Base-by-base conservation (phyloP, 2,888 invertebrate species). In the Drosophila histrio region DNA sequence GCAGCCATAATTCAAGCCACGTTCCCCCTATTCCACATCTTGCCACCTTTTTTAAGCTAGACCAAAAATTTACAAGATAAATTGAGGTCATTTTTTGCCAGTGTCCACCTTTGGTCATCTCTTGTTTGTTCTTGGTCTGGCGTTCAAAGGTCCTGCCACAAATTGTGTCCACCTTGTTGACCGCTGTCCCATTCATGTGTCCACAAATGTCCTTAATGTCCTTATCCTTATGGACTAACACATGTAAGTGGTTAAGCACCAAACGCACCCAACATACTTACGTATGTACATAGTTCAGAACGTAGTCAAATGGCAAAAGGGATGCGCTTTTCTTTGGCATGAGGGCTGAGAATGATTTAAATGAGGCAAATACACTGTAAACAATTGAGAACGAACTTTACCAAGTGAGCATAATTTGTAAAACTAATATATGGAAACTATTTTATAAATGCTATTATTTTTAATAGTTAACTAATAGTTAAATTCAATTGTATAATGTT, bases 21-120 rank as follows among this genome's bases (percentile, higher is more conserved):
- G 74, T 11, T 30, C 28, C 22, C 9, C 22, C 21, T 28, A 19
- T 6, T n/a, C 21, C 24, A 36, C 34, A 38, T 17, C 24, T 43
- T 24, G 13, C 17, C 49, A 52, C 5, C 34, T 32, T 28, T 44
- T 28, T 53, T 47, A 8, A 47, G 34, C 46, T 28, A 50, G 60
- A 46, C 46, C 61, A 47, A 71, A 73, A 79, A 68, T 77, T 65
- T 78, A 76, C 67, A 90, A 90, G 90, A 91, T 91, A 91, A 91
- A 91, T 91, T 91, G 90, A 88, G 90, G 91, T 90, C 89, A 90
- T 89, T 90, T 90, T 86, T 89, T 89, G 79, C 64, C 58, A 22
- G 69, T 71, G 68, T 66, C 65, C 83, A 82, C 77, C 73, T 79
- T 72, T 69, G 87, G 76, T 58, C 74, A 64, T 63, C 69, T 64